A percentile compares a stretch with the other conserved stretches of the same genome.
Evolutionary conservation across 2,888 invertebrate species (phyloP).

Genomic region (Lasioglossum malachurum): DNA sequence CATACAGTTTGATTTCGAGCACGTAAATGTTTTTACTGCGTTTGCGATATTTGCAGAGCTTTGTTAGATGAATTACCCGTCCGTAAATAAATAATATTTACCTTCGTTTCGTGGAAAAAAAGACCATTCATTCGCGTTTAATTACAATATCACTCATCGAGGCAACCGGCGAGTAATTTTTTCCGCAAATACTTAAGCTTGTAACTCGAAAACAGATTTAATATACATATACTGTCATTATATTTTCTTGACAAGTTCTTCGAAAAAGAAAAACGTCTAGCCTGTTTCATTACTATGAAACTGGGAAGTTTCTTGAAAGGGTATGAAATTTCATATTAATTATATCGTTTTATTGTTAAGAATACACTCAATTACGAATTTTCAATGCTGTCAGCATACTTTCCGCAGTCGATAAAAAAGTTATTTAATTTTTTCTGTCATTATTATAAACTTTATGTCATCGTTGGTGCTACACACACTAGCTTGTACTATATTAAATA

Average conservation of each 20-base stretch:
- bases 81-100: conserved; percentile 54
- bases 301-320: too few relatives aligned
- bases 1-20: conserved; percentile 43
- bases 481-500: too few relatives aligned
- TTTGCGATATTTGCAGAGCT: conserved; percentile 33
- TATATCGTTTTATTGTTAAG: too few relatives aligned
- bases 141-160: conserved; percentile 42
- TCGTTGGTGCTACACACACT: too few relatives aligned
- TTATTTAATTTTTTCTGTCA: too few relatives aligned
- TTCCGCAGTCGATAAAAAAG: too few relatives aligned
- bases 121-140: conserved; percentile 42
- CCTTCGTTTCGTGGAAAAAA: conserved; percentile 40
- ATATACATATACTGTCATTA: not conserved
- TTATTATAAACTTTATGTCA: too few relatives aligned
- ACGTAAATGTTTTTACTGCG: conserved; percentile 42
- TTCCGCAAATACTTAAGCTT: conserved; percentile 31
- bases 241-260: not conserved
- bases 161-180: conserved; percentile 36
- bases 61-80: conserved; percentile 50
- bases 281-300: too few relatives aligned
- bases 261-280: too few relatives aligned
- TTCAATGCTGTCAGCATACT: too few relatives aligned
- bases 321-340: too few relatives aligned
- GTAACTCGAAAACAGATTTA: not conserved
- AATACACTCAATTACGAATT: too few relatives aligned